A percentile compares a stretch with the other conserved stretches of the same genome.
Evolutionary conservation across 2,113 vertebrate species (phyloP).

Genomic region (Microcebus griseorufus): DNA sequence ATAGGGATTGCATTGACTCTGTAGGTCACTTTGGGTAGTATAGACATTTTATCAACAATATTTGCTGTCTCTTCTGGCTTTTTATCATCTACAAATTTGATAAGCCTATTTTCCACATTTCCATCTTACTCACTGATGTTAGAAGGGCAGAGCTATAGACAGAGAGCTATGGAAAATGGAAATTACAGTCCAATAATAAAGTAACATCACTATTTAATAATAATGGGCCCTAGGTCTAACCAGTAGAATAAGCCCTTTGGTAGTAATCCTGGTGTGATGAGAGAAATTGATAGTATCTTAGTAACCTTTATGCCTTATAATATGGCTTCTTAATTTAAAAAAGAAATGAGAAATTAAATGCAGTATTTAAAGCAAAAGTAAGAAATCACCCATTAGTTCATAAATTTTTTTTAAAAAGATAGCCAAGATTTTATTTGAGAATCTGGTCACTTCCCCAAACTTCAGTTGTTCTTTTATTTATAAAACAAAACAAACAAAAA

Average conservation of each 20-base stretch:
- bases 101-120: not conserved
- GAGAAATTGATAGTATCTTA: not conserved
- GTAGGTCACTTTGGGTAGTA: too few relatives aligned
- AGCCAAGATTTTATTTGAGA: not conserved
- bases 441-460: not conserved
- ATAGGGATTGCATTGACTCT: too few relatives aligned
- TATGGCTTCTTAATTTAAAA: conserved; percentile 3
- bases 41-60: not conserved
- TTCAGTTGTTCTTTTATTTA: conserved; percentile 3
- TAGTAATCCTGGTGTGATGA: not conserved
- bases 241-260: not conserved
- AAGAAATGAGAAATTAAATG: not conserved
- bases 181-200: not conserved
- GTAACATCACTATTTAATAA: not conserved
- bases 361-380: conserved; percentile 34
- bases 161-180: conserved; percentile 9
- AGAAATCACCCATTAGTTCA: not conserved
- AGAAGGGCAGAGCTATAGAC: not conserved
- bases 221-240: not conserved
- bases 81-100: not conserved
- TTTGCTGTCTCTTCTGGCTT: not conserved
- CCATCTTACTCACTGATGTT: not conserved
- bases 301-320: not conserved
- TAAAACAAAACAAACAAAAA: not conserved
- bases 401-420: not conserved